Evolutionary conservation across 2,888 invertebrate genomes (phyloP).

Genomic region (Dysmachus trigonus): DNA sequence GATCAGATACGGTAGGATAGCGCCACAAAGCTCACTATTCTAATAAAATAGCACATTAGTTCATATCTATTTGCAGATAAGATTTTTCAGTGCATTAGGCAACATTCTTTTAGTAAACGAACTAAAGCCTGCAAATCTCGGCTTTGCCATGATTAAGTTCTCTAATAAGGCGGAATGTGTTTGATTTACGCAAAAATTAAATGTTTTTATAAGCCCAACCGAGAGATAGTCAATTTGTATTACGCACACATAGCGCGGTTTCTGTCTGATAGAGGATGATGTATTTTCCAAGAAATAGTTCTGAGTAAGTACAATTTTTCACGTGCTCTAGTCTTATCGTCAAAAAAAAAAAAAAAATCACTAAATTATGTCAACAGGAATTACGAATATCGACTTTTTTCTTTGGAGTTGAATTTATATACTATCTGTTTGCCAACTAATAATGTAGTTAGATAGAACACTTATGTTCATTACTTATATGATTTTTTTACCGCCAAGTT

Average conservation of each 20-base stretch:
- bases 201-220: not conserved
- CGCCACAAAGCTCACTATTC: not conserved
- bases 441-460: not conserved
- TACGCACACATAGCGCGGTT: not conserved
- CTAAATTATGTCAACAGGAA: not conserved
- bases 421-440: not conserved
- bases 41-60: not conserved
- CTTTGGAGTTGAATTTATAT: not conserved
- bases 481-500: not conserved
- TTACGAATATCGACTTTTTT: not conserved
- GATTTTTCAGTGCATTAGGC: not conserved
- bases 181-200: not conserved
- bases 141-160: not conserved
- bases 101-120: not conserved
- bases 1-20: not conserved
- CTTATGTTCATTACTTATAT: not conserved
- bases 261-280: not conserved
- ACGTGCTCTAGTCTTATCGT: not conserved
- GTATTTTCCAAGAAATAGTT: not conserved
- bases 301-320: not conserved
- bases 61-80: not conserved
- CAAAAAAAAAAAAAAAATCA: not conserved
- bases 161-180: not conserved
- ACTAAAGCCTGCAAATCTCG: not conserved
- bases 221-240: not conserved